Evolutionary conservation across 2,113 vertebrate genomes (phyloP).

Genomic region (Tragelaphus strepsiceros): DNA sequence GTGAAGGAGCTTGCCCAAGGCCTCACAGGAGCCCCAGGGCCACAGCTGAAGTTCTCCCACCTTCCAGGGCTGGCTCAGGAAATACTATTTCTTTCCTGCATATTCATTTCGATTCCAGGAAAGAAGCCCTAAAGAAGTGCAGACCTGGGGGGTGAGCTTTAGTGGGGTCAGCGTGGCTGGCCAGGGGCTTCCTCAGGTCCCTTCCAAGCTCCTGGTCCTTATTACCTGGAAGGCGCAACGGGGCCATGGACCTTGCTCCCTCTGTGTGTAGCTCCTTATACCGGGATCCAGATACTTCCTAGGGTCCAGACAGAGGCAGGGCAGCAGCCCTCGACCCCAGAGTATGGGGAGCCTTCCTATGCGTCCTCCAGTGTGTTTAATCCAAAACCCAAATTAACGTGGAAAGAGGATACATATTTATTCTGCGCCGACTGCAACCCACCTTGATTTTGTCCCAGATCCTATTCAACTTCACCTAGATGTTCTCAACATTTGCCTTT

Average conservation of each 20-base stretch:
- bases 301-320: neutral
- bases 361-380: neutral
- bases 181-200: neutral
- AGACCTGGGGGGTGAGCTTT: neutral
- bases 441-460: neutral
- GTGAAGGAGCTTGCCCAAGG: neutral
- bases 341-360: neutral
- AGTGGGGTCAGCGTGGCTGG: fast-evolving
- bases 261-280: neutral
- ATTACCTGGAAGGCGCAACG: neutral
- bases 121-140: neutral
- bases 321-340: neutral
- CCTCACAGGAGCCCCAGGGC: neutral
- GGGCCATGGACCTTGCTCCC: neutral
- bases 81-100: neutral
- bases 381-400: neutral
- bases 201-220: neutral
- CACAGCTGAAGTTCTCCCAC: neutral
- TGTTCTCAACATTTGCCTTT: neutral
- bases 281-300: neutral
- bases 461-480: neutral
- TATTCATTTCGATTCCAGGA: neutral
- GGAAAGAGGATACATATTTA: neutral
- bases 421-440: neutral
- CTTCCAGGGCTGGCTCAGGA: neutral